These are phyloP conservation scores for Leuciscus waleckii DNA, from an alignment of 2,797 vertebrate genomes.

Conservation along the genomic window DNA sequence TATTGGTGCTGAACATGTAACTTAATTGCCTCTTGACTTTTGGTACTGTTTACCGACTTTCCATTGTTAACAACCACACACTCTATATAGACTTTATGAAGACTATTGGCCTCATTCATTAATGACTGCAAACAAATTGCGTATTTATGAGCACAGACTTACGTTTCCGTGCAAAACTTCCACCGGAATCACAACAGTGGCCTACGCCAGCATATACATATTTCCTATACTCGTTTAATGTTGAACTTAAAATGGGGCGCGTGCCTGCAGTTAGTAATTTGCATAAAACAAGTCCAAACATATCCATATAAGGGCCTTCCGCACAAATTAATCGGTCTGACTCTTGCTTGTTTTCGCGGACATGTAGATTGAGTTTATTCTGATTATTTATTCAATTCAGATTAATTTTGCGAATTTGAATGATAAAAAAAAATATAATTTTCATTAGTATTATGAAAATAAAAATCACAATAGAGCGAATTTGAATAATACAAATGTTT, in stretches of 20 bases:
- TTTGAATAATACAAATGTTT: not conserved
- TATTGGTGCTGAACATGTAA: not conserved
- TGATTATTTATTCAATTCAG: not conserved
- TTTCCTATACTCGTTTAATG: not conserved
- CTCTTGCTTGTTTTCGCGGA: not conserved
- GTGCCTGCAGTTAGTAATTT: not conserved
- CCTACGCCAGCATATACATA: not conserved
- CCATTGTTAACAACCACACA: not conserved
- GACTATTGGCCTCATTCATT: not conserved
- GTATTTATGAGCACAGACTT: not conserved
- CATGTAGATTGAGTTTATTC: not conserved
- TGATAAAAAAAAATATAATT: not conserved
- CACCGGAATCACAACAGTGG: not conserved
- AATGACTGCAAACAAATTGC: not conserved
- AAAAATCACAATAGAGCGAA: not conserved
- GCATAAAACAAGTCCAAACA: not conserved
- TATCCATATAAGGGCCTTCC: slow-evolving; percentile 5
- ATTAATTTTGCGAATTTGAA: not conserved
- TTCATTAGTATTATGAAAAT: no score
- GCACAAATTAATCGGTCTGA: no score
- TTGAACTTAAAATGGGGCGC: not conserved
- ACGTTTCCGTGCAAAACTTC: not conserved
- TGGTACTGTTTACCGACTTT: not conserved
- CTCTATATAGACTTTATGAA: not conserved
- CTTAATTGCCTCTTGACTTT: not conserved